Conservation (phyloP, 2,797 vertebrate species). For the Urosaurus nigricauda region DNA sequence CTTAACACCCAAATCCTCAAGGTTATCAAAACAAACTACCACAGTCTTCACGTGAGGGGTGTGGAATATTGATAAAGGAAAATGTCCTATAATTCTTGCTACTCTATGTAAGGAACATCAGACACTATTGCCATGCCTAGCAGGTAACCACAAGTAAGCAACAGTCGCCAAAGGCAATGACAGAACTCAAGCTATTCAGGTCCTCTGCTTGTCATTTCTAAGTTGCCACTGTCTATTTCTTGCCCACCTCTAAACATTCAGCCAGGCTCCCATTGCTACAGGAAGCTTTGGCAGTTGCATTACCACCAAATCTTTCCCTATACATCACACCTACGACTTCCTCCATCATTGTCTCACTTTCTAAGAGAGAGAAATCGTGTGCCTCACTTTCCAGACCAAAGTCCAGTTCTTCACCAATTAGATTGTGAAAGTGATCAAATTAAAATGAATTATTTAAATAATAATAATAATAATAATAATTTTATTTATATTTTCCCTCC, state of each 20-base stretch:
- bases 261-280: too few relatives aligned
- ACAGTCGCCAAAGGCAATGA: background rate
- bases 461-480: too few relatives aligned
- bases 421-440: conserved; percentile 19
- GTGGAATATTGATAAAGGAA: too few relatives aligned
- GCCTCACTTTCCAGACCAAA: background rate
- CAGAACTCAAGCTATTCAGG: background rate
- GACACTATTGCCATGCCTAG: background rate
- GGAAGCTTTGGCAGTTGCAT: background rate
- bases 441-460: conserved; percentile 41
- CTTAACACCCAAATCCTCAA: too few relatives aligned
- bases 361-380: too few relatives aligned
- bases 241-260: background rate
- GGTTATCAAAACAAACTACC: too few relatives aligned
- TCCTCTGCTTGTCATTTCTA: background rate
- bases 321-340: background rate
- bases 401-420: background rate
- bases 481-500: too few relatives aligned
- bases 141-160: background rate
- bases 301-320: too few relatives aligned
- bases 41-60: too few relatives aligned
- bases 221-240: too few relatives aligned
- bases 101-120: background rate
- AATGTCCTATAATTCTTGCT: too few relatives aligned
- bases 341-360: background rate